Evolutionary conservation across 2,797 vertebrate genomes (phyloP), one percentile per base, ranked within the genome.

Genomic region (Rhincodon typus): DNA sequence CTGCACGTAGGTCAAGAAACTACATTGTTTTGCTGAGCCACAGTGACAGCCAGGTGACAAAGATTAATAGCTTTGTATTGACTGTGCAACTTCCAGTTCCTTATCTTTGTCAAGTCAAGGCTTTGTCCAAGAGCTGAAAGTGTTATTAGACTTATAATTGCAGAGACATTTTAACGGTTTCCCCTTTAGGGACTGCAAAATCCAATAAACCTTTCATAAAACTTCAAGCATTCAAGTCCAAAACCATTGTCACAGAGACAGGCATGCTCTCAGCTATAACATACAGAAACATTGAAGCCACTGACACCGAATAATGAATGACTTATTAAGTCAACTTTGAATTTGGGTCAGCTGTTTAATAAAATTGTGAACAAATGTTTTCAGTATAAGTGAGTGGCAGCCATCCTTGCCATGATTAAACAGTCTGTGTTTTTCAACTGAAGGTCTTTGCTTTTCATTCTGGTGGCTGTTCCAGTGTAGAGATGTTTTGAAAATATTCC

Each of bases 81-180:
- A 98, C 98, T 98, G 98, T 98, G 98, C 98, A 98, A 98, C 98
- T 98, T 98, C 97, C 96, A 98, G 98, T 98, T 98, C 98, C 98
- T 98, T 98, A 98, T 98, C 98, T 98, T 98, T 98, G 98, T 98
- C 98, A 98, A 98, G 98, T 98, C 97, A 97, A 97, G 98, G 98
- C 98, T 98, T 97, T 97, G 98, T 98, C 98, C 98, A 97, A 98
- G 98, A 98, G 97, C 98, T 97, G 97, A 97, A 97, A 98, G 98
- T 98, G 98, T 99, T 99, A 99, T 99, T 99, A 99, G 98, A 98
- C 98, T 98, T 98, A 98, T 99, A 99, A 99, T 99, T 99, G 98
- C 98, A 96, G 97, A 98, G 98, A 97, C 98, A 98, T 99, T 99
- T 99, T 99, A 99, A 99, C 98, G 98, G 98, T 98, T 99, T 98